Conservation (phyloP, 2,888 invertebrate species). For the Megaustenia siamemsis region DNA sequence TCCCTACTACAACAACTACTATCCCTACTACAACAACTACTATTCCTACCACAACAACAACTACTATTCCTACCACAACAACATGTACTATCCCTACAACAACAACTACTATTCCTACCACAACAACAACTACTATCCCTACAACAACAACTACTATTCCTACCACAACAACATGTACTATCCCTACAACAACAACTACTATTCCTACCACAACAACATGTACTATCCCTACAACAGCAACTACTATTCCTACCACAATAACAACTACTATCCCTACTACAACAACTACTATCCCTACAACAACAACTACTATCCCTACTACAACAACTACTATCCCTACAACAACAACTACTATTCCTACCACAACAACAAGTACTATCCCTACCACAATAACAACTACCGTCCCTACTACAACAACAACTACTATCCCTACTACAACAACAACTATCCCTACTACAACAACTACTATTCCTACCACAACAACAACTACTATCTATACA, state of each 20-base stretch:
- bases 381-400: too few relatives aligned
- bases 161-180: neutral
- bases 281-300: neutral
- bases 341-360: too few relatives aligned
- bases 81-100: neutral
- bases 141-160: conserved; percentile 4
- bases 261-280: neutral
- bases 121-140: conserved; percentile 35
- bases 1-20: neutral
- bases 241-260: too few relatives aligned
- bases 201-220: conserved; percentile 16
- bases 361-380: too few relatives aligned
- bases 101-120: conserved; percentile 17
- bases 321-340: too few relatives aligned
- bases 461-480: too few relatives aligned
- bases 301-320: neutral
- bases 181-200: conserved; percentile 16
- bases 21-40: too few relatives aligned
- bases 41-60: too few relatives aligned
- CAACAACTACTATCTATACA: too few relatives aligned
- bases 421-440: neutral
- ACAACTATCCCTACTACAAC: neutral
- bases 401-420: neutral
- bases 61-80: too few relatives aligned
- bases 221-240: neutral